Base-by-base conservation (phyloP, 2,797 vertebrate genomes). In the Cyprinella venusta region DNA sequence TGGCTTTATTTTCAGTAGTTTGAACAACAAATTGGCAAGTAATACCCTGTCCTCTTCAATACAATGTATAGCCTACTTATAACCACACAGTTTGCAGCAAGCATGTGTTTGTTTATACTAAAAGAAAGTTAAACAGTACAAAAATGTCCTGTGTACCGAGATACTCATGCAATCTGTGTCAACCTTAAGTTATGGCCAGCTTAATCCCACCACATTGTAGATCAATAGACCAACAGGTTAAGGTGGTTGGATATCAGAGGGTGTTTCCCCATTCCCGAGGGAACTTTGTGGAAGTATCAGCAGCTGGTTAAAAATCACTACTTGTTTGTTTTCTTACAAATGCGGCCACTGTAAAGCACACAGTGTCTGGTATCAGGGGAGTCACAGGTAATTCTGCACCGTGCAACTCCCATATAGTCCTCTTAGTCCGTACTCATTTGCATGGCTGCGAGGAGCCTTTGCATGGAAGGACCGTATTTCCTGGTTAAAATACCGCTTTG, bases 391-490 rank as follows among this genome's bases (percentile, higher is more conserved):
- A 61, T 45, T 68, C 72, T 79, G 59, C 63, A 72, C 45, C 36
- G 19, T 59, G 30, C n/a, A 64, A 56, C 30, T 67, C 56, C 71
- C 26, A 18, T 68, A 67, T 68, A 63, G 59, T 67, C 33, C 33
- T 65, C 48, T 50, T 16, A 79, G 21, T 59, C 64, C 1, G 15
- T 19, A 33, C 10, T 67, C n/a, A 93, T 94, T 95, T 95, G 91
- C 92, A 92, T 94, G 86, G 24, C 92, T 93, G 87, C 61, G 82
- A 90, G 89, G 86, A 86, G 88, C 84, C 69, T 94, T 93, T 94
- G 93, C 92, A 93, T 93, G 88, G 83, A 84, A 83, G 86, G 86
- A 89, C 36, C 85, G 86, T 91, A 89, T 91, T 88, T 90, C 89
- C 90, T 89, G 86, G 84, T 86, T 82, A 86, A 82, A 76, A 78